Evolutionary conservation across 2,888 invertebrate genomes (phyloP).

Genomic region (Lasiommata megera): DNA sequence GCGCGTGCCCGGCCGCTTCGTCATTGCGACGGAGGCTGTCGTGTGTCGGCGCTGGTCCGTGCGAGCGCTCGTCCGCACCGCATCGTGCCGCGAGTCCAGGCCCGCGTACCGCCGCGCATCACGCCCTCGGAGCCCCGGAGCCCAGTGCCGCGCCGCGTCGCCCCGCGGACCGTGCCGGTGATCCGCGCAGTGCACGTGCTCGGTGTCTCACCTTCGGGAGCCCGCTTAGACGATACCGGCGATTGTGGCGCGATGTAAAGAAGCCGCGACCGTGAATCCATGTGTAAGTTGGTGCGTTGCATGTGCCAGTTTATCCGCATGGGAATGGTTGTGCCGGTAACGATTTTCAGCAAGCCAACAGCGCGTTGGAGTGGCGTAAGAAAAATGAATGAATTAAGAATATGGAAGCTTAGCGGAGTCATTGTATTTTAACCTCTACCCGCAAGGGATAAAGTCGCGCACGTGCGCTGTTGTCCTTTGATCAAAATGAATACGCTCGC

Average conservation of each 20-base stretch:
- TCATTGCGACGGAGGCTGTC: conserved; percentile 80
- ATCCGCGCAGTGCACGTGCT: conserved; percentile 80
- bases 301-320: conserved; percentile 47
- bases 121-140: conserved; percentile 41
- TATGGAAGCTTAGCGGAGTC: conserved; percentile 44
- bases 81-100: conserved; percentile 45
- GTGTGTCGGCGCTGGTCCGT: conserved; percentile 76
- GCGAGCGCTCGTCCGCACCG: conserved; percentile 66
- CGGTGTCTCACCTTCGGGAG: conserved; percentile 78
- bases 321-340: conserved; percentile 54
- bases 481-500: conserved; percentile 50
- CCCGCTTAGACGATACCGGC: conserved; percentile 85
- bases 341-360: conserved; percentile 59
- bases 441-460: conserved; percentile 58
- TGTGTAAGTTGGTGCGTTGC: conserved; percentile 77
- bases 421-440: conserved; percentile 67
- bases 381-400: conserved; percentile 66
- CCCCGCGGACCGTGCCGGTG: conserved; percentile 32
- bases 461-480: conserved; percentile 62
- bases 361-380: conserved; percentile 50
- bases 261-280: conserved; percentile 71
- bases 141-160: conserved; percentile 36
- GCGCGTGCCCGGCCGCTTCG: conserved; percentile 80
- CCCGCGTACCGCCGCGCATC: conserved; percentile 47
- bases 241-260: conserved; percentile 82